Base-by-base conservation (phyloP, 1,140 invertebrate genomes). In the Chrysopa pallens region DNA sequence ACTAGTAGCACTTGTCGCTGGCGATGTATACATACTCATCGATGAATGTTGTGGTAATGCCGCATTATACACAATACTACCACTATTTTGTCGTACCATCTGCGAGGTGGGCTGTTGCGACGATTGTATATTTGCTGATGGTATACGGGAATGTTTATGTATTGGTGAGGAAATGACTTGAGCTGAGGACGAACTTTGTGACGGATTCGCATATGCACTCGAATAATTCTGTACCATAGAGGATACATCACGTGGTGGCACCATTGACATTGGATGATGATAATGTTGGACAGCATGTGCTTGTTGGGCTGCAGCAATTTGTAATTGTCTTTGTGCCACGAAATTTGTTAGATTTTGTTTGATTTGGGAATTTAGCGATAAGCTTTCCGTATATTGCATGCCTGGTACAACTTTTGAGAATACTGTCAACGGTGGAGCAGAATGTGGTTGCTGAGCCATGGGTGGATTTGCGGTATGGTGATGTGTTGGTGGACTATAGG, bases 321-420 rank as follows among this genome's bases (percentile, higher is more conserved):
- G 17, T 23, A 23, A 35, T 49, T 51, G 35, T 48, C 47, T 29
- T 28, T 46, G 23, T 43, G 42, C 29, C 50, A 51, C 31, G 48
- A 33, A 14, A 38, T 38, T 31, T 48, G 38, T 33, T 49, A 48
- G 6, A 39, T 48, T 33, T 12, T 38, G 45, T 43, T 43, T 53
- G 48, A n/a, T 39, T 47, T 29, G 39, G 44, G 38, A 53, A 56
- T 41, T 53, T 47, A 2, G 51, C 44, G 27, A n/a, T 12, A 42
- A 48, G 50, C 8, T 35, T 6, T 48, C 52, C 45, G 52, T 51
- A 38, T 54, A 53, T 39, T 55, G 52, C 42, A 53, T 42, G 9
- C 52, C 48, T 12, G 51, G 48, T 13, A 12, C 8, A 6, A 41
- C 29, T 33, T 41, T 41, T 11, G 29, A 29, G 12, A 33, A 33